Evolutionary conservation across 2,888 invertebrate species (phyloP).

Genomic region (Hypomecis atomaria): DNA sequence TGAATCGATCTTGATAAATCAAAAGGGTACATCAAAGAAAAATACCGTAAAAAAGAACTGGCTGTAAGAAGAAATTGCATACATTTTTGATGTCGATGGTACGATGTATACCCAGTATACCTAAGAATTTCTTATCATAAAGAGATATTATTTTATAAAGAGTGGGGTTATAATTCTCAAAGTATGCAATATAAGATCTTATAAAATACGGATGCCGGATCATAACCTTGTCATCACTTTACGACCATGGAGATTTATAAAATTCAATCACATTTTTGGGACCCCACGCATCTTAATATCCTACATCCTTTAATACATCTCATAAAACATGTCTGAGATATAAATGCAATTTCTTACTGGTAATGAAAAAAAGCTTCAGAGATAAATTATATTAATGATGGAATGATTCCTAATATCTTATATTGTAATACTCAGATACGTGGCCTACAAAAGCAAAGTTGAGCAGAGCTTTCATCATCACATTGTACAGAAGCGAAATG

Average conservation of each 20-base stretch:
- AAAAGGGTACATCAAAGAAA: too few relatives aligned
- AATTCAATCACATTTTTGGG: constrained; percentile 39
- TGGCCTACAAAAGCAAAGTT: too few relatives aligned
- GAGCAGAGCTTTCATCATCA: too few relatives aligned
- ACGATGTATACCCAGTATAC: too few relatives aligned
- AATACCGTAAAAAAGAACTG: too few relatives aligned
- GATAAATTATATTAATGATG: constrained; percentile 8
- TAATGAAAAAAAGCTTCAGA: constrained; percentile 10
- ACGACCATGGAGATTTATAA: constrained; percentile 31
- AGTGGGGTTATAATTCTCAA: constrained; percentile 20
- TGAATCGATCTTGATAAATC: too few relatives aligned
- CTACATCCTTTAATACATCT: constrained; percentile 16
- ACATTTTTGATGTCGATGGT: too few relatives aligned
- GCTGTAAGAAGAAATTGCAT: too few relatives aligned
- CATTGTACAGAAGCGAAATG: too few relatives aligned
- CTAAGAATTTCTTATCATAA: too few relatives aligned
- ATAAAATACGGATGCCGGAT: constrained; percentile 18
- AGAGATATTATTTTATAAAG: not conserved
- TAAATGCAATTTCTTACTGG: constrained; percentile 17
- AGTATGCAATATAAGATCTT: constrained; percentile 20
- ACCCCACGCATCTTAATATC: constrained; percentile 30
- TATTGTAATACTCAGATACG: too few relatives aligned
- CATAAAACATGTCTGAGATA: constrained; percentile 20
- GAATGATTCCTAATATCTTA: not conserved
- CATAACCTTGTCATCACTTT: constrained; percentile 32